These are phyloP conservation scores for Sparus aurata DNA, from an alignment of 2,797 vertebrate species.

Conservation along the genomic window DNA sequence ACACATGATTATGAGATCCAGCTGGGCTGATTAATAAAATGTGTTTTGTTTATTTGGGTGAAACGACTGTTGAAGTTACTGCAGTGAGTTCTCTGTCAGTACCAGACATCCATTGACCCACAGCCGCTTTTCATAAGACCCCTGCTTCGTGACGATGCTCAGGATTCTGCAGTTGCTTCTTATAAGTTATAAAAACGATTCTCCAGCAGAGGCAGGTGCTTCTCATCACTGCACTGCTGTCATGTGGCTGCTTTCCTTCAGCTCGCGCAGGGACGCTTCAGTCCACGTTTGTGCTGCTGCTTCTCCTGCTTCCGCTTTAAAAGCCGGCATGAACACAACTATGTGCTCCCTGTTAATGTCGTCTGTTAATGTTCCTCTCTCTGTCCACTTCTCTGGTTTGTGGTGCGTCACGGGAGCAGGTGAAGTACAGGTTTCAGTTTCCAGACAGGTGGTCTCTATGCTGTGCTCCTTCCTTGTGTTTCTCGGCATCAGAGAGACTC, in stretches of 20 bases:
- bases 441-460: slow-evolving; percentile 51
- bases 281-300: slow-evolving; percentile 51
- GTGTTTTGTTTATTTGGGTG: not conserved
- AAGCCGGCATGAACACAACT: slow-evolving; percentile 64
- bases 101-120: not conserved
- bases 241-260: slow-evolving; percentile 53
- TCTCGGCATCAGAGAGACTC: not conserved
- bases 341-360: slow-evolving; percentile 50
- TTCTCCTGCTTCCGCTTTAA: slow-evolving; percentile 53
- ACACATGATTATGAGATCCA: no score
- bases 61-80: not conserved
- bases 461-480: not conserved
- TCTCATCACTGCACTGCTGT: slow-evolving; percentile 53
- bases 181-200: not conserved
- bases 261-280: slow-evolving; percentile 55
- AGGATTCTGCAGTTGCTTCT: not conserved
- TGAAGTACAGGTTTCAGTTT: slow-evolving; percentile 72
- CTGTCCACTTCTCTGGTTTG: slow-evolving; percentile 78
- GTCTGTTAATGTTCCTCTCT: slow-evolving; percentile 78
- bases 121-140: not conserved
- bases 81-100: not conserved
- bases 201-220: slow-evolving; percentile 13
- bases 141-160: not conserved
- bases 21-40: not conserved
- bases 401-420: slow-evolving; percentile 81